Evolutionary conservation across 1,140 invertebrate genomes (phyloP), one percentile per base, ranked within the genome.

Genomic region (Hyles vespertilio): DNA sequence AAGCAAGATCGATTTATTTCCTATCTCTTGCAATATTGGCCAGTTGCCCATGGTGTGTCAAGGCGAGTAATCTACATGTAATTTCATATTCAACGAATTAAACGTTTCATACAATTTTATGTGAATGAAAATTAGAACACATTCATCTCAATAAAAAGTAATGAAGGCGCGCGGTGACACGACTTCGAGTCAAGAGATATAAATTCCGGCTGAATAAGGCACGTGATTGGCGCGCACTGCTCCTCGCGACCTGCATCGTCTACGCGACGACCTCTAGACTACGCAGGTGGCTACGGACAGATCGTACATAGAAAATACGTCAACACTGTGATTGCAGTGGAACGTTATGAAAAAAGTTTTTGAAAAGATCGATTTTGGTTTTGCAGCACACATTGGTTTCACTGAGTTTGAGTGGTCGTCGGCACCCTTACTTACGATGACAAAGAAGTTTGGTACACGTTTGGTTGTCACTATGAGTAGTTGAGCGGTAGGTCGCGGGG

Each of bases 401-500:
- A 34, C 34, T 45, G 12, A 7, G 34, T 6, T 44, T 3, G 11
- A 12, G 7, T 12, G 34, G 32, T 44, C 12, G 8, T 22, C 36
- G 43, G 46, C 47, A 53, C 54, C 56, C 75, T 33, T 84, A 87
- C 81, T 82, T 84, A 85, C 81, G 63, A 79, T 60, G 55, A 59
- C 11, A 33, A 47, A 70, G 63, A 74, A 70, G 78, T 81, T 73
- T 70, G 49, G 56, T 47, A 65, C 77, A 79, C 80, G 76, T 81
- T 77, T 80, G 58, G 67, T 73, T 72, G 72, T 70, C 79, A 84
- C 78, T 74, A 68, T 83, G 74, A 74, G 74, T 79, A 72, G 71
- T 70, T 72, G 61, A 57, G 59, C 63, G 56, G 48, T 57, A 51
- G 70, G 51, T 59, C 72, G 66, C 70, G 71, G 52, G 61, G 57